Base-by-base conservation (phyloP, 2,797 vertebrate genomes). In the Tympanoctomys barrerae region DNA sequence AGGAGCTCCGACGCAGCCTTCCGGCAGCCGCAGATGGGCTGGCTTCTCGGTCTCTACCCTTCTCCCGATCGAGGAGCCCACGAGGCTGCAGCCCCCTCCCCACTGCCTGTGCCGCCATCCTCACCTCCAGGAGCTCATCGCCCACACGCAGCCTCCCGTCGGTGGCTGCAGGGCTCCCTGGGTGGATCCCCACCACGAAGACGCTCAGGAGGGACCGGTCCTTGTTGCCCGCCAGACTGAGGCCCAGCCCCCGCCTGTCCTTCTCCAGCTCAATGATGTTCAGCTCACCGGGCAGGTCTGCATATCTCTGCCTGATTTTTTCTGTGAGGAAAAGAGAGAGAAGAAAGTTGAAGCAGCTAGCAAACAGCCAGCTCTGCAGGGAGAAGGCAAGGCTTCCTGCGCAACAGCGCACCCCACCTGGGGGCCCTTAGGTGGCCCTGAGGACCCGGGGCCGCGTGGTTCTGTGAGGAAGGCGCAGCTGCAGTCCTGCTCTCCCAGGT, bases 181-280 rank as follows among this genome's bases (percentile, higher is more conserved):
- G 98, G 36, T 99, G 99, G 95, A 99, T 99, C 46, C 99, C 99
- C 80, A 99, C 99, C 94, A 99, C 99, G 4, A 99, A 99, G 98
- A 99, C 99, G 98, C 99, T 99, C 99, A 99, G 99, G 19, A 98
- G 98, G 94, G 99, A 99, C 0, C 99, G 98, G 96, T 99, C 99
- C 81, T 99, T 98, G 98, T 99, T 99, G 36, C 99, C 99, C 0
- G 99, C 99, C 90, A 99, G 99, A 92, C 99, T 99, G 98, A 99
- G 99, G 3, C 99, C 99, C 80, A 99, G 98, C 52, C 99, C 99
- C 97, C 99, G 99, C 14, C 98, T 99, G 97, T 99, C 99, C 94
- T 99, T 99, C 96, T 99, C 99, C 92, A 99, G 98, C 97, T 99
- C 99, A 95, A 99, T 99, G 42, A 99, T 99, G 97, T 99, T 98